A percentile compares a stretch with the other conserved stretches of the same genome.
These are phyloP conservation scores for Cotesia congregata DNA, from an alignment of 2,888 invertebrate genomes.

Conservation along the genomic window DNA sequence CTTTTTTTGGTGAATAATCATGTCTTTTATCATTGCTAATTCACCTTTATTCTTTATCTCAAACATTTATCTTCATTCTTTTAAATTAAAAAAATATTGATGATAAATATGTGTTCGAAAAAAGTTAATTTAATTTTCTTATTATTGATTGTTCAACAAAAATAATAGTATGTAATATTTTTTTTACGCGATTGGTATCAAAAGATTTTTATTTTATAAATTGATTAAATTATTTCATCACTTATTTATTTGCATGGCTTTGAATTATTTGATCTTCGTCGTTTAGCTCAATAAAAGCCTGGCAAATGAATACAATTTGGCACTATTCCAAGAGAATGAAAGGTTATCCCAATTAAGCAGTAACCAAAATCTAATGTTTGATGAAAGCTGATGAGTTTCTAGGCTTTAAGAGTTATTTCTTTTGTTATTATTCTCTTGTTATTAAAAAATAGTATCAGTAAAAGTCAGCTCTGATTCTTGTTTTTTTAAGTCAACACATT, in stretches of 20 bases:
- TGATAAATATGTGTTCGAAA: no score
- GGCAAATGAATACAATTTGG: conserved; percentile 15
- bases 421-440: background rate
- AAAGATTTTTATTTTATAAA: conserved; percentile 55
- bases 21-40: no score
- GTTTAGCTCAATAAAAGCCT: background rate
- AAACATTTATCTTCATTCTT: no score
- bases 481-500: background rate
- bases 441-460: background rate
- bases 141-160: no score
- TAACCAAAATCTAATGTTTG: background rate
- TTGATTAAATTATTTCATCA: background rate
- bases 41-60: no score
- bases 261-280: background rate
- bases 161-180: no score
- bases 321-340: conserved; percentile 4
- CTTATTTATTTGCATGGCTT: background rate
- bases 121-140: no score
- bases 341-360: background rate
- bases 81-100: no score
- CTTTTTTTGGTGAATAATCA: conserved; percentile 31
- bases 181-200: conserved; percentile 56
- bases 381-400: conserved; percentile 38
- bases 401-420: conserved; percentile 20
- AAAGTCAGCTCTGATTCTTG: background rate